Conservation (phyloP, 2,888 invertebrate species). For the Stenotaenia linearis region DNA sequence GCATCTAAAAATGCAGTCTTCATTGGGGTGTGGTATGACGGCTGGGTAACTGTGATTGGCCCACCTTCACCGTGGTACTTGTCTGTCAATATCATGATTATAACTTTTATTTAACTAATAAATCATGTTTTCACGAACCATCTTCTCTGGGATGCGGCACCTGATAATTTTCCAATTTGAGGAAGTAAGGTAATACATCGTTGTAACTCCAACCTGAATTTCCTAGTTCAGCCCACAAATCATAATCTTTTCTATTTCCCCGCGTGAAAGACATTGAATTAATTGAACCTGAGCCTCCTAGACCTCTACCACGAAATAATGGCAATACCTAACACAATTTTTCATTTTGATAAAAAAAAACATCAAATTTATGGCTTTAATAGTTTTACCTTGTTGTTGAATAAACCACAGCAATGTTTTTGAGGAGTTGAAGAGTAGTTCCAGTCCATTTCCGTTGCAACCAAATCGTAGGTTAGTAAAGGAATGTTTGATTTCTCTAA, state of each 20-base stretch:
- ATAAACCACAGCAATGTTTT: neutral
- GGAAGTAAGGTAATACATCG: neutral
- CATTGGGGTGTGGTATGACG: neutral
- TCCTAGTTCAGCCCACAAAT: neutral
- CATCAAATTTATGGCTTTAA: neutral
- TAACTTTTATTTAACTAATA: neutral
- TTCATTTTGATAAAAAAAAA: neutral
- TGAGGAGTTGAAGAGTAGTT: neutral
- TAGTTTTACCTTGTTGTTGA: neutral
- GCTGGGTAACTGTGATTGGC: neutral
- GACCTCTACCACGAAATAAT: neutral
- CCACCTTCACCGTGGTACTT: neutral
- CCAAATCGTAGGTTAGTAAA: neutral
- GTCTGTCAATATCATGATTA: neutral
- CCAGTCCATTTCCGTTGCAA: neutral
- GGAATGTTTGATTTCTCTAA: neutral
- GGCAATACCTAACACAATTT: neutral
- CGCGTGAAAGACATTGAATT: conserved; percentile 46
- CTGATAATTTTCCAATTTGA: neutral
- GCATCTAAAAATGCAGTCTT: neutral
- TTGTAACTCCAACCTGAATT: conserved; percentile 64
- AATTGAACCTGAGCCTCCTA: neutral
- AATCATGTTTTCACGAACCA: neutral
- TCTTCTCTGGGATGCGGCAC: neutral
- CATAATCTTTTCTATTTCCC: conserved; percentile 64